Percentiles rank a stretch among this genome's conserved stretches.
phyloP scores from a whole-genome alignment of 2,888 invertebrate species.

The Allacma fusca region DNA sequence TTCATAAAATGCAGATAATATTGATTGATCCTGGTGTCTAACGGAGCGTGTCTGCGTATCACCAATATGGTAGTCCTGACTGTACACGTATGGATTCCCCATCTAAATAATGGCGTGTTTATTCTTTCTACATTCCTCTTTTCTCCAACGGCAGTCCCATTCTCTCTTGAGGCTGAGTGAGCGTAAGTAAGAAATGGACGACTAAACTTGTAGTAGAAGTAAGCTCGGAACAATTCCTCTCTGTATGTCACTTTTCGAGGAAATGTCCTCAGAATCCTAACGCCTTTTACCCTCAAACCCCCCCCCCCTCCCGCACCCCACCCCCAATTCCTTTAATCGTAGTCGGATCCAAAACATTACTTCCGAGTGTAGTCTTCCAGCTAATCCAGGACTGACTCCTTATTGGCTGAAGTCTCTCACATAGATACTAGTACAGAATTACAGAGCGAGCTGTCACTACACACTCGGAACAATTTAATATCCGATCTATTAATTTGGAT shows the following conservation, averaged over 20 bases:
- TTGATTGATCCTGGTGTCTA: slow-evolving; percentile 10
- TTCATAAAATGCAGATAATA: slow-evolving; percentile 16
- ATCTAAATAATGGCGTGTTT: not conserved
- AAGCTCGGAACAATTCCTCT: not conserved
- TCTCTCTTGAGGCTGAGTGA: not conserved
- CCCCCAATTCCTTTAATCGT: too few relatives aligned
- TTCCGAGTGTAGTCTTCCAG: too few relatives aligned
- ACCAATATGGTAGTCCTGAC: slow-evolving; percentile 1
- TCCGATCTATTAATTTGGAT: too few relatives aligned
- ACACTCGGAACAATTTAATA: too few relatives aligned
- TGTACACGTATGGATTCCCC: not conserved
- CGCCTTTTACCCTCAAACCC: not conserved
- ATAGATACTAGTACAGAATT: too few relatives aligned
- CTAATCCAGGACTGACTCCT: too few relatives aligned
- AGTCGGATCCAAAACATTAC: too few relatives aligned
- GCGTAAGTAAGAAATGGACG: not conserved
- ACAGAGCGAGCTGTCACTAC: too few relatives aligned
- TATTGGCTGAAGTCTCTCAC: too few relatives aligned
- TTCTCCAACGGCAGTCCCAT: not conserved
- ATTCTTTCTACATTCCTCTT: not conserved
- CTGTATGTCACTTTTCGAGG: not conserved
- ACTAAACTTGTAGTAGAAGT: not conserved
- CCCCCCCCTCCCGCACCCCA: too few relatives aligned
- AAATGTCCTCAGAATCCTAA: not conserved
- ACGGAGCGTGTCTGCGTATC: slow-evolving; percentile 8